These are phyloP conservation scores for Phymorhynchus buccinoides DNA, from an alignment of 1,140 invertebrate genomes.

Conservation along the genomic window DNA sequence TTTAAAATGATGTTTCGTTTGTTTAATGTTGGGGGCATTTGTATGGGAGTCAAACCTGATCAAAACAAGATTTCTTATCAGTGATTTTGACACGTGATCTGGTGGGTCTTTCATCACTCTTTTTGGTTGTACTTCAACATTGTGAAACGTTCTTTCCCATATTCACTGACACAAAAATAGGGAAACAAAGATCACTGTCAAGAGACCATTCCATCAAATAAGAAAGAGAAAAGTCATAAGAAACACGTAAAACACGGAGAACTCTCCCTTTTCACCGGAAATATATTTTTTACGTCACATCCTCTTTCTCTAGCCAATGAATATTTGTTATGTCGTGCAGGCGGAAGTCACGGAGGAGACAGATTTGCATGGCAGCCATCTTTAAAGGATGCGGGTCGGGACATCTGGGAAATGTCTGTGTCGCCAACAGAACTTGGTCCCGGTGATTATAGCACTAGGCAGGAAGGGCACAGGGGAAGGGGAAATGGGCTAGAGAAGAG, in stretches of 20 bases:
- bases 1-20: too few relatives aligned
- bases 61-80: too few relatives aligned
- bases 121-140: too few relatives aligned
- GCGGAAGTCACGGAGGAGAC: constrained; percentile 2
- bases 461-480: too few relatives aligned
- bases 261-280: neutral
- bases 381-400: neutral
- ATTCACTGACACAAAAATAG: neutral
- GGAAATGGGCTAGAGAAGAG: too few relatives aligned
- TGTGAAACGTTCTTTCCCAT: too few relatives aligned
- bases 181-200: neutral
- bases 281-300: constrained; percentile 19
- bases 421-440: neutral
- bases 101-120: too few relatives aligned
- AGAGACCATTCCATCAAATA: neutral
- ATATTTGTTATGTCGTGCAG: constrained; percentile 19
- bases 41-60: too few relatives aligned
- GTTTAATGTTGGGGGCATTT: too few relatives aligned
- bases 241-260: too few relatives aligned
- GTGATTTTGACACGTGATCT: too few relatives aligned
- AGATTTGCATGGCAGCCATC: constrained; percentile 19
- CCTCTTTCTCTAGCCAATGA: neutral
- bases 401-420: constrained; percentile 21
- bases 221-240: too few relatives aligned
- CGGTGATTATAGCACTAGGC: neutral